phyloP scores from a whole-genome alignment of 2,113 vertebrate genomes.

The Hyperopisus bebe region DNA sequence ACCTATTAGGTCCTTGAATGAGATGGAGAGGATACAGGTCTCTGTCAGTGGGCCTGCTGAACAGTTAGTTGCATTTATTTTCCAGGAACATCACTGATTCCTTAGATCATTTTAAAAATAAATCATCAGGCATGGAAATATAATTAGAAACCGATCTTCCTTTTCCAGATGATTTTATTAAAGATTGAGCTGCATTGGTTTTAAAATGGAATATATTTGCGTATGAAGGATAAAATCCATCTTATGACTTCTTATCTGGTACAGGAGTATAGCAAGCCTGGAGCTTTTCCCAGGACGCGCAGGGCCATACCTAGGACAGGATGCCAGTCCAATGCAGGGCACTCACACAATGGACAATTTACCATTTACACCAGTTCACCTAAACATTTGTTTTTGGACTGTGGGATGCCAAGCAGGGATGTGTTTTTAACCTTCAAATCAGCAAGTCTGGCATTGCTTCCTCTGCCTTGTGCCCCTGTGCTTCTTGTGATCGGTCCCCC shows the following conservation, averaged over 20 bases:
- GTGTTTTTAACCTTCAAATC: not conserved
- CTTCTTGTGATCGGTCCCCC: not conserved
- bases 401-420: not conserved
- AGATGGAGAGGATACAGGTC: conserved; percentile 6
- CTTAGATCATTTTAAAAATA: conserved; percentile 51
- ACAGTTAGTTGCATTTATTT: conserved; percentile 43
- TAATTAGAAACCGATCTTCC: conserved; percentile 33
- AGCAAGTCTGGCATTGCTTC: not conserved
- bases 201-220: not conserved
- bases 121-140: conserved; percentile 50
- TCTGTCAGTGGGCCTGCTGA: conserved; percentile 44
- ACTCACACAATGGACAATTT: not conserved
- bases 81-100: conserved; percentile 39
- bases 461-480: not conserved
- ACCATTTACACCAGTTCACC: not conserved
- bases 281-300: not conserved
- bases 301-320: not conserved
- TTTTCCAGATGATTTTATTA: not conserved
- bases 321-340: not conserved
- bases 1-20: not conserved
- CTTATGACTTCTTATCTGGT: not conserved
- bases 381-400: not conserved
- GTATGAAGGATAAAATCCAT: too few species aligned
- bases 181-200: not conserved
- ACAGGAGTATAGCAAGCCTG: not conserved